Evolutionary conservation across 2,888 invertebrate genomes (phyloP), one percentile per base, ranked within the genome.

Genomic region (Willowsia nigromaculata): DNA sequence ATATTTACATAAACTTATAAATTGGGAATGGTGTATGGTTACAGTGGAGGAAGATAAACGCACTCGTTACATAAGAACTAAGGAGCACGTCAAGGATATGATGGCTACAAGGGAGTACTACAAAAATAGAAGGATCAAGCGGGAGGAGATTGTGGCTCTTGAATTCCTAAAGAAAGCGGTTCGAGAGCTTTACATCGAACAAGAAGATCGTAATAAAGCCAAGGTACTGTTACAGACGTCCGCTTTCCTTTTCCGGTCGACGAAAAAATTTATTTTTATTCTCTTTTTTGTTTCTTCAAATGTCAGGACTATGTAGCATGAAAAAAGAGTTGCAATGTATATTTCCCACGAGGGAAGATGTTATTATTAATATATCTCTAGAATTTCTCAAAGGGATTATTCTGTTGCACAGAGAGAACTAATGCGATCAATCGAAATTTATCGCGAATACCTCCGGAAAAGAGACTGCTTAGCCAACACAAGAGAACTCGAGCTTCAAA

Each of bases 141-240:
- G 91, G 18, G 92, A 92, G 76, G 91, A 91, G 85, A 88, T 92
- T 80, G 92, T 91, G 68, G 92, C 90, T 3, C 74, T 86, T 27
- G 92, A 91, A 86, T 91, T 92, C 71, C 81, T 92, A 13, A 91
- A 91, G 83, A 90, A 91, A 90, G 90, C 88, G 7, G 56, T 91
- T 65, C 89, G 90, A 56, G 90, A 90, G 33, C 78, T 90, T 27
- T 88, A 90, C 40, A 76, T 87, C 11, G 90, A 90, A 78, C 86
- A 90, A 71, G 91, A 88, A 37, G 90, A 91, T 74, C 88, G 91
- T 25, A 86, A 91, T 43, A 90, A 91, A 76, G 90, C 88, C 27
- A 91, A 91, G 89, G 90, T 90, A 74, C 13, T 37, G 40, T 13
- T 43, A 25, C 56, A 53, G n/a, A 37, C 40, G 18, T 25, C 71